phyloP scores from a whole-genome alignment of 2,888 invertebrate species.

The Drosophila setosimentum region DNA sequence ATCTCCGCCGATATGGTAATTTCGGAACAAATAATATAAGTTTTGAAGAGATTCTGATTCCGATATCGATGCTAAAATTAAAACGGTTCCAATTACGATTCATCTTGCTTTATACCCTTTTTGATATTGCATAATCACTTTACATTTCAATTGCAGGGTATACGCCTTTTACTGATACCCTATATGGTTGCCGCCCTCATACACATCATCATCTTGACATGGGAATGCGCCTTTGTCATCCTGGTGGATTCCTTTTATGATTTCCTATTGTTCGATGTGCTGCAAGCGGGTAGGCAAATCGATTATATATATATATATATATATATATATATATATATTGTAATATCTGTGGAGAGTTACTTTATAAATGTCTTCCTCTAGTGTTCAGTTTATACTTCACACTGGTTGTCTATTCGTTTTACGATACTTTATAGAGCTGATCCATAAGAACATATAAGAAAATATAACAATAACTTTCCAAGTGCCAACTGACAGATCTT shows the following conservation, averaged over 20 bases:
- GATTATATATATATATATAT: neutral
- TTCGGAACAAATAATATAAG: too few relatives aligned
- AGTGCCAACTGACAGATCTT: neutral
- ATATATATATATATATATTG: neutral
- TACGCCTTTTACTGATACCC: conserved; percentile 50
- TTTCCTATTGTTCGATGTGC: conserved; percentile 54
- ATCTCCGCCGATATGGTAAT: too few relatives aligned
- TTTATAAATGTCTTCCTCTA: neutral
- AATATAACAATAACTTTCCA: too few relatives aligned
- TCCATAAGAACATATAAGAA: neutral
- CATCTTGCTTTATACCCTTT: neutral
- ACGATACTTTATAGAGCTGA: conserved; percentile 24
- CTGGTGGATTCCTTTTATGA: conserved; percentile 47
- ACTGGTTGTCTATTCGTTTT: conserved; percentile 63
- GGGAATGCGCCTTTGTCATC: conserved; percentile 40
- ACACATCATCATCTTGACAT: conserved; percentile 41
- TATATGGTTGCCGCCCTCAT: conserved; percentile 51
- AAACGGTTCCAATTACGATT: neutral
- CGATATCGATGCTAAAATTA: neutral
- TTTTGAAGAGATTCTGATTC: neutral
- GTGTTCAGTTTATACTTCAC: conserved; percentile 63
- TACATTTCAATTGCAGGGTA: conserved; percentile 12
- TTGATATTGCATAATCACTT: neutral
- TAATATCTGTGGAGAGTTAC: neutral
- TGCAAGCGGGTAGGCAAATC: conserved; percentile 44